Percentiles rank a stretch among this genome's conserved stretches.
Evolutionary conservation across 2,888 invertebrate genomes (phyloP).

Genomic region (Tipula helvola): DNA sequence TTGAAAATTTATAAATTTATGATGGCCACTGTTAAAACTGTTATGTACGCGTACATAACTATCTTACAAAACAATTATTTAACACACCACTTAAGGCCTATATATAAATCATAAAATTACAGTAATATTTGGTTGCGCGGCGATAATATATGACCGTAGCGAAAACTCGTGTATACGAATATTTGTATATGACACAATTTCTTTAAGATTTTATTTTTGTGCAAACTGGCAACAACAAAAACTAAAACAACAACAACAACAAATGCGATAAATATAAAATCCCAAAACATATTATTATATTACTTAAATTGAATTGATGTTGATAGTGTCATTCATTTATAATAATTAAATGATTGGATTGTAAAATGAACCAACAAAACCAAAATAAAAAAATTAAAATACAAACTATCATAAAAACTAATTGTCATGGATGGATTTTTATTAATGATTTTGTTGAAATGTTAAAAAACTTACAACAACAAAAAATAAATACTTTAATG

Average conservation of each 20-base stretch:
- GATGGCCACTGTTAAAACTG: not conserved
- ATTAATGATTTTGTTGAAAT: constrained; percentile 4
- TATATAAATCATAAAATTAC: not conserved
- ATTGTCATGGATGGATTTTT: not conserved
- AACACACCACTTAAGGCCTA: not conserved
- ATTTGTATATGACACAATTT: not conserved
- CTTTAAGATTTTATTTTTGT: not conserved
- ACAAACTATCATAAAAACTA: not conserved
- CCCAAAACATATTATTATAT: not conserved
- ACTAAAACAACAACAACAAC: not conserved
- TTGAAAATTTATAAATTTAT: not conserved
- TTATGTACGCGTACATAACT: not conserved
- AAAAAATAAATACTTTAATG: not conserved
- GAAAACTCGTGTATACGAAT: not conserved
- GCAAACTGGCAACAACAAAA: not conserved
- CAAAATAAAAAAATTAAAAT: not conserved
- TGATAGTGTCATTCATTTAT: not conserved
- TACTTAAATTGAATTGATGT: not conserved
- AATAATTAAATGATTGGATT: not conserved
- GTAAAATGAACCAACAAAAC: not conserved
- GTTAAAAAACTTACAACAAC: not conserved
- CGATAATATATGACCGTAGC: not conserved
- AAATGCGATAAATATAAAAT: not conserved
- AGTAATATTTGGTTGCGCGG: not conserved
- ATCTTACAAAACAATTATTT: not conserved